phyloP scores from a whole-genome alignment of 2,797 vertebrate species.

The Lacerta viridis region DNA sequence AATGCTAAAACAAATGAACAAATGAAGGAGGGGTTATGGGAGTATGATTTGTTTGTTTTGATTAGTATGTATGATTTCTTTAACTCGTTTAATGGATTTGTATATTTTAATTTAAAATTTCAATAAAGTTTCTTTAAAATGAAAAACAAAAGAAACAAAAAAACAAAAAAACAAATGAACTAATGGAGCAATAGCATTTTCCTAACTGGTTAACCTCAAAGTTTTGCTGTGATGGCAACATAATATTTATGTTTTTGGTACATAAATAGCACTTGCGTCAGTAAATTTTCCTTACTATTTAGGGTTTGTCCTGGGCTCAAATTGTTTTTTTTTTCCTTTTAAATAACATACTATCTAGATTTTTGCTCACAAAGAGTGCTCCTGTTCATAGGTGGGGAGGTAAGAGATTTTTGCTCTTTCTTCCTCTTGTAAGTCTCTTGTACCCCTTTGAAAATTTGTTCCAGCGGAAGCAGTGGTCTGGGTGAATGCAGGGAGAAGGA shows the following conservation, averaged over 20 bases:
- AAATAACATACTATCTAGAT: not conserved
- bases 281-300: not conserved
- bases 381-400: not conserved
- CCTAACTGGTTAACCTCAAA: not conserved
- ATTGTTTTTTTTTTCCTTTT: not conserved
- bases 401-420: not conserved
- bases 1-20: not conserved
- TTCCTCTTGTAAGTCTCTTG: not conserved
- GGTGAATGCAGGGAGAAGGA: not conserved
- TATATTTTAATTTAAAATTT: too few relatives aligned
- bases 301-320: not conserved
- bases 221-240: not conserved
- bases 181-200: not conserved
- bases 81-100: too few relatives aligned
- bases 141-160: too few relatives aligned
- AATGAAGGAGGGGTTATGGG: too few relatives aligned
- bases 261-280: not conserved
- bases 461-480: too few relatives aligned
- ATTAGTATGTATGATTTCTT: too few relatives aligned
- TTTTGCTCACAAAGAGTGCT: not conserved
- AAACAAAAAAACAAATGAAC: not conserved
- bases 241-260: not conserved
- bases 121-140: too few relatives aligned
- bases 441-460: not conserved
- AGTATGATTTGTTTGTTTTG: too few relatives aligned